Percentiles rank a stretch among this genome's conserved stretches.
These are phyloP conservation scores for Arnoldichthys spilopterus DNA, from an alignment of 2,797 vertebrate species.

Conservation along the genomic window DNA sequence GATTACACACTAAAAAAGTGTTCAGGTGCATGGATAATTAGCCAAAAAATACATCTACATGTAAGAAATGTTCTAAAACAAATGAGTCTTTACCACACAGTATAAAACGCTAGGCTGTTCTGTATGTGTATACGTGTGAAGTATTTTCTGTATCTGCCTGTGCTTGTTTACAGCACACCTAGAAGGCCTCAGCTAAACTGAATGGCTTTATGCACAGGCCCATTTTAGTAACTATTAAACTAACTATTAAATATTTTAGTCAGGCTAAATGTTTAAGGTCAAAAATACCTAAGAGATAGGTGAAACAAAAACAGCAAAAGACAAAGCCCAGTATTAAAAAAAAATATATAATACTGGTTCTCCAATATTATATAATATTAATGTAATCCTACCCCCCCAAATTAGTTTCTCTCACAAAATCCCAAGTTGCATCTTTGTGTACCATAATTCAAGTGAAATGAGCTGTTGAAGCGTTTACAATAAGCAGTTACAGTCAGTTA, in stretches of 20 bases:
- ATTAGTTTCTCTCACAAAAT: no score
- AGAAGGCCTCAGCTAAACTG: background rate
- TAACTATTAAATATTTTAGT: background rate
- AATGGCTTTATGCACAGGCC: background rate
- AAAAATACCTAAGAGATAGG: background rate
- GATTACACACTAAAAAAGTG: background rate
- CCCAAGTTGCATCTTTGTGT: no score
- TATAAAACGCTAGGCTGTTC: background rate
- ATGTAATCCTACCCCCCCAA: no score
- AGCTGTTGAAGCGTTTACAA: no score
- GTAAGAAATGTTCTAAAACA: background rate
- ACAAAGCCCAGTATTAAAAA: background rate
- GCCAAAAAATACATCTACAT: background rate
- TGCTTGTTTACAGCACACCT: background rate
- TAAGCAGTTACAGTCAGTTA: no score
- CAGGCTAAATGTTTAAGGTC: background rate
- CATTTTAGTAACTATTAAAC: no score
- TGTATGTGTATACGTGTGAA: background rate
- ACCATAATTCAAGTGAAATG: no score
- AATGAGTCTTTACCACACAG: no score
- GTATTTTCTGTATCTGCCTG: background rate
- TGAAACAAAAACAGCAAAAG: background rate
- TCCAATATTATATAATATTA: no score
- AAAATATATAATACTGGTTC: background rate
- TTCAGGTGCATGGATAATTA: background rate